Base-by-base conservation (phyloP, 1,140 invertebrate species). In the Maconellicoccus hirsutus region DNA sequence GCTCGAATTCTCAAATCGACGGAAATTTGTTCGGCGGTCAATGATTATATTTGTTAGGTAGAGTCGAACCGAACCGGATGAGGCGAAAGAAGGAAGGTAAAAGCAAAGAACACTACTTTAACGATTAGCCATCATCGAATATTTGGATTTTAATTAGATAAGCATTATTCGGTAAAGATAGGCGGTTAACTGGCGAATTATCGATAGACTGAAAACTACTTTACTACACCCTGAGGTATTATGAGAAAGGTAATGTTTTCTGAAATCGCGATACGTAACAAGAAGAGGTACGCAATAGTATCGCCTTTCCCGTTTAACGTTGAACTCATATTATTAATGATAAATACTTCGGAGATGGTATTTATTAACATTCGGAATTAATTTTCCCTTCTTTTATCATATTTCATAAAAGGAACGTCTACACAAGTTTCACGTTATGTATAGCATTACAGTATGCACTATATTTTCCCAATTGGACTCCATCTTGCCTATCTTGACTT, bases 351-450 rank as follows among this genome's bases (percentile, higher is more conserved):
- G 42, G n/a, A 14, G 42, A 14, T 14, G 12, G 42, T 52, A 52
- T 52, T 52, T 52, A 52, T 52, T 52, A 52, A 52, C 10, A 52
- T 16, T 52, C 42, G 42, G 42, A 52, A 52, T 52, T 52, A 52
- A 52, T 52, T 52, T 52, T 52, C 42, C 42, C n/a, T 52, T 52
- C 42, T 52, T 52, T 52, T 52, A 52, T 52, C 42, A 52, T 52
- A 52, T 52, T 52, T 52, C 42, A 33, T 33, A 6, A 12, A 33
- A 33, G 29, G 3, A 33, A 33, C 29, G 12, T 33, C 29, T 33
- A 52, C 42, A 52, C 6, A 19, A 14, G 42, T 52, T 52, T 4
- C 42, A 33, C 42, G 42, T 14, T 19, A 19, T 4, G 42, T 52
- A 52, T 52, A 19, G n/a, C 6, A 52, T 52, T 52, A 52, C 6